Base-by-base conservation (phyloP, 2,113 vertebrate species). In the Catagonus wagneri region DNA sequence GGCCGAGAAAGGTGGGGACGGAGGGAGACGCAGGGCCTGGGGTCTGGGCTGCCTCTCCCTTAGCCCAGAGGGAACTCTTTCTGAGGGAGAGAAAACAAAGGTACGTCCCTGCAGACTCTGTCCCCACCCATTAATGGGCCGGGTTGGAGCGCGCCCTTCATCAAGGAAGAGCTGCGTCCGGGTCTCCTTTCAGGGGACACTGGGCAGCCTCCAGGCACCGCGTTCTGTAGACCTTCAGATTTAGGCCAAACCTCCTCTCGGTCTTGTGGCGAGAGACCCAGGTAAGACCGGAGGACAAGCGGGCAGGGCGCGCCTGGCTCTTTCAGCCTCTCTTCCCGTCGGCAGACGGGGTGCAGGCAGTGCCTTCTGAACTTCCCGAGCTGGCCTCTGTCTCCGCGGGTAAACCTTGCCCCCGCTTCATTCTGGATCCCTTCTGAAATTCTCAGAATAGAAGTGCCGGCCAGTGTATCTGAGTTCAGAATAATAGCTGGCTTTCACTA, bases 401-500 rank as follows among this genome's bases (percentile, higher is more conserved):
- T 65, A 56, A 86, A 90, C 65, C 32, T 78, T 52, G 63, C 36
- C 65, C 86, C 78, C 39, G 17, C 78, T 81, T 44, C 60, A 34
- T 92, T 94, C 58, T 27, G 50, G 74, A 65, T 74, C 68, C 25
- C 8, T 78, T 56, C 74, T 32, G 7, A 83, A 89, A 27, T 68
- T 92, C 74, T 92, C 74, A 92, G 86, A 91, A 68, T 36, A 56
- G 78, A 83, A 75, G n/a, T 60, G 58, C 19, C 58, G 83, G 83
- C 20, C 11, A 9, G 8, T 56, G 1, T 32, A 44, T 79, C 68
- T 60, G 52, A 44, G 71, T 69, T n/a, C n/a, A 32, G 71, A 32
- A 66, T 1, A 81, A 85, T n/a, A 85, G 23, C 72, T 71, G 86
- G 56, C 60, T 29, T 75, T 23, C 69, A 36, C 71, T 60, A 56